A percentile compares a stretch with the other conserved stretches of the same genome.
phyloP scores from a whole-genome alignment of 2,888 invertebrate species.

The Lydus trimaculatus region DNA sequence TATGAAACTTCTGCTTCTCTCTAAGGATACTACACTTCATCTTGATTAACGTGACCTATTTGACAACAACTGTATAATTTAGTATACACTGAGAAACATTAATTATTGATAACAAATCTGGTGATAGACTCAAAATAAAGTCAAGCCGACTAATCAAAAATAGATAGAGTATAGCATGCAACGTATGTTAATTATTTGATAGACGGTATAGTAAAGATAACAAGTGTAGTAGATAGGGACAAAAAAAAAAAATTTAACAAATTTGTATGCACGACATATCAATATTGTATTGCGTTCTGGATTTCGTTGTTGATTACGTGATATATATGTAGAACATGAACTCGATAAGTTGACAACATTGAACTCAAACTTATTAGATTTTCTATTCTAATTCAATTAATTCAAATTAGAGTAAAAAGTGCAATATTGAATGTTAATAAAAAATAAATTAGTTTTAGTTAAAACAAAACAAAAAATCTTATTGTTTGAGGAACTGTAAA shows the following conservation, averaged over 20 bases:
- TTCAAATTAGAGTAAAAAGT: not conserved
- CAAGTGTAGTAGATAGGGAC: not conserved
- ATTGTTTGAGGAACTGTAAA: not conserved
- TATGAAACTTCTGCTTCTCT: too few species aligned
- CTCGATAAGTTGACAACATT: constrained; percentile 8
- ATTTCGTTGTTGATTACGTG: constrained; percentile 10
- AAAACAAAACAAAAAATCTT: not conserved
- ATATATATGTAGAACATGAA: constrained; percentile 12
- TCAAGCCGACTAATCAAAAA: not conserved
- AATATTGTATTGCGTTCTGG: not conserved
- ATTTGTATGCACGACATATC: constrained; percentile 11
- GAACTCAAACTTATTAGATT: not conserved
- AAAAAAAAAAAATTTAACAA: not conserved
- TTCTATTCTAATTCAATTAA: not conserved
- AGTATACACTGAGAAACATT: too few species aligned
- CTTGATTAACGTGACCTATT: too few species aligned
- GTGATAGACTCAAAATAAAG: not conserved
- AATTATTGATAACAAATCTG: too few species aligned
- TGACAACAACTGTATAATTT: too few species aligned
- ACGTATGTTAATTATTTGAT: not conserved
- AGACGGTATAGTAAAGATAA: not conserved
- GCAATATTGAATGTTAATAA: not conserved
- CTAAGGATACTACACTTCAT: too few species aligned
- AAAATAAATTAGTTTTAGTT: not conserved
- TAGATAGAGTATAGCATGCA: not conserved